Base-by-base conservation (phyloP, 2,888 invertebrate genomes). In the Rhabditophanes sp. region DNA sequence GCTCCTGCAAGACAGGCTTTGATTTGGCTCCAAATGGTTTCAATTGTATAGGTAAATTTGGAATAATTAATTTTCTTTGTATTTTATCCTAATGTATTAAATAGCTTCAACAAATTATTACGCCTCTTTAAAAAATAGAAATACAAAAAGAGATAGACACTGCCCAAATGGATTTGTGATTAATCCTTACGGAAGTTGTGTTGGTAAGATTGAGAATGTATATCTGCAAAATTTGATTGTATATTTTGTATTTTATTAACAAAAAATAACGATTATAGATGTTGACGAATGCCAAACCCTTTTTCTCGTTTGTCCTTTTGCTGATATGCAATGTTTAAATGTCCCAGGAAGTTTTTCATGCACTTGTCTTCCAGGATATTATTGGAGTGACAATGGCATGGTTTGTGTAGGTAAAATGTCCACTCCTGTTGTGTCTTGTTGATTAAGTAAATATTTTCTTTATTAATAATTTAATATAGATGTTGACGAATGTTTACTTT, bases 331-430 rank as follows among this genome's bases (percentile, higher is more conserved):
- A 16, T 80, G 79, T 62, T 67, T 74, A 42, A 80, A 80, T 61
- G 75, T 75, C 0, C 66, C 70, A 6, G 79, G 79, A 1, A 77
- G 77, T 1, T 79, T 74, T 59, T 67, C 69, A 12, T 80, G 80
- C 55, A 65, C 69, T 14, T 79, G 79, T 60, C 73, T 75, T 24
- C 60, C 70, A 6, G 79, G 78, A 6, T 69, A 42, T 32, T 53
- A 44, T 29, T 53, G 48, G 50, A 45, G 44, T 32, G 35, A 41
- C 23, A 30, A 30, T 9, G 42, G 35, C 15, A 20, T 35, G 6
- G 34, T 36, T 21, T 53, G 53, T 41, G 43, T 53, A 45, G 53
- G 53, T 53, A 39, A 22, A 18, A 6, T 15, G n/a, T n/a, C 8
- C n/a, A 16, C 11, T 4, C 18, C 17, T 23, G 8, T 17, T 12